Evolutionary conservation across 1,140 invertebrate species (phyloP), one percentile per base, ranked within the genome.

Genomic region (Centruroides sculpturatus): DNA sequence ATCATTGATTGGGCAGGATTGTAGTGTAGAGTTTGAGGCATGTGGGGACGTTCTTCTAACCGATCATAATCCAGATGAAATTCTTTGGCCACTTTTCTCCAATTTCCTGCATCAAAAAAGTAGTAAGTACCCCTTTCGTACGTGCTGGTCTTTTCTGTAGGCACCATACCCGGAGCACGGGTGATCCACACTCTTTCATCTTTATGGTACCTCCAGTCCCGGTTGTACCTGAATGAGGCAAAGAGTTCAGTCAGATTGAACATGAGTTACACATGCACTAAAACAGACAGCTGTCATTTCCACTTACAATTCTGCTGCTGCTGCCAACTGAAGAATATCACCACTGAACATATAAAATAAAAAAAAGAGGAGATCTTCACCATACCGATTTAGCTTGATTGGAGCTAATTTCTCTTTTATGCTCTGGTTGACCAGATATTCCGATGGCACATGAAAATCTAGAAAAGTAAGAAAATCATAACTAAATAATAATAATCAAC

Each of bases 161-260:
- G 85, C 64, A 85, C 85, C 76, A 91, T 83, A 65, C 92, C 92
- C 61, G 91, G 92, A 68, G 91, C 92, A 77, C 96, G 85, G 66
- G 93, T 98, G 74, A 99, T 92, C 96, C 96, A 99, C 67, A 98
- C 88, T 75, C 94, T 89, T 74, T 99, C 94, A 71, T 97, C 93
- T 80, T 89, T 98, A 75, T 98, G 95, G 81, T 94, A 99, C 77
- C 96, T 82, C 96, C 96, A 99, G 71, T 99, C 94, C 73, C 95
- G 83, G 76, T 83, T 89, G 74, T 98, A 96, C 74, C 93, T 81
- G 23, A 63, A 11, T 55, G 13, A 2, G 23, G 23, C n/a, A 23
- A 23, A 23, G 23, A 23, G 23, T 23, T 23, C 23, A 0, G 23
- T 23, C 23, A 23, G 0, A 23, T 23, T 23, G 23, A 23, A 23